A percentile compares a stretch with the other conserved stretches of the same genome.
These are phyloP conservation scores for Cylloceria caligata DNA, from an alignment of 2,888 invertebrate genomes.

Conservation along the genomic window DNA sequence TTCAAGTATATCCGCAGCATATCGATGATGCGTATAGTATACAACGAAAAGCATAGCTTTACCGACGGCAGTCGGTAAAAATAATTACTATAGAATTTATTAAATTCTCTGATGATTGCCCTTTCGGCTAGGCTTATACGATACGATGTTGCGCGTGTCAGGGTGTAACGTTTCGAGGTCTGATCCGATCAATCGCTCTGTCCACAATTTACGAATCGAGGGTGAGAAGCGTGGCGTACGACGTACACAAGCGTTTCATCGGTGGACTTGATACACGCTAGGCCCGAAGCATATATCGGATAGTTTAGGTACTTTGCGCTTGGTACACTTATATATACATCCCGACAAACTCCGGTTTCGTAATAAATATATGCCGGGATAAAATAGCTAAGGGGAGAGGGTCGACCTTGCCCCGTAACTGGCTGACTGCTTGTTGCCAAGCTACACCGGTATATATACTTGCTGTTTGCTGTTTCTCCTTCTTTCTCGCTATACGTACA, in stretches of 20 bases:
- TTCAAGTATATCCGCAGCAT: too few species aligned
- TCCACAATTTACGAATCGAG: conserved; percentile 1
- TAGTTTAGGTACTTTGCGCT: conserved; percentile 32
- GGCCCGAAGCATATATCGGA: conserved; percentile 21
- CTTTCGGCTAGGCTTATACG: not conserved
- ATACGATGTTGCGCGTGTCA: conserved; percentile 1
- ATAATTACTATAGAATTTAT: not conserved
- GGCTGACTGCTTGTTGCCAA: conserved; percentile 82
- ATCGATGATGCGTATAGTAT: too few species aligned
- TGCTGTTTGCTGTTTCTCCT: conserved; percentile 22
- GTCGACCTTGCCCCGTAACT: conserved; percentile 83
- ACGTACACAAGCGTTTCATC: not conserved
- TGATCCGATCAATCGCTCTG: conserved; percentile 9
- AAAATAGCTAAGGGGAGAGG: conserved; percentile 79
- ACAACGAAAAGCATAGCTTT: too few species aligned
- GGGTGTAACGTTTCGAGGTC: not conserved
- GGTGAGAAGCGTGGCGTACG: not conserved
- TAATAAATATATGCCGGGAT: conserved; percentile 82
- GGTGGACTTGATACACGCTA: not conserved
- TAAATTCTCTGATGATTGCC: not conserved
- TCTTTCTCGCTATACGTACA: conserved; percentile 30
- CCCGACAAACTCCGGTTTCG: conserved; percentile 74
- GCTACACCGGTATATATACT: conserved; percentile 80
- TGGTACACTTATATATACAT: conserved; percentile 60
- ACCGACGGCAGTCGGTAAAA: too few species aligned